Base-by-base conservation (phyloP, 1,140 invertebrate genomes). In the Neuroterus valhalla region DNA sequence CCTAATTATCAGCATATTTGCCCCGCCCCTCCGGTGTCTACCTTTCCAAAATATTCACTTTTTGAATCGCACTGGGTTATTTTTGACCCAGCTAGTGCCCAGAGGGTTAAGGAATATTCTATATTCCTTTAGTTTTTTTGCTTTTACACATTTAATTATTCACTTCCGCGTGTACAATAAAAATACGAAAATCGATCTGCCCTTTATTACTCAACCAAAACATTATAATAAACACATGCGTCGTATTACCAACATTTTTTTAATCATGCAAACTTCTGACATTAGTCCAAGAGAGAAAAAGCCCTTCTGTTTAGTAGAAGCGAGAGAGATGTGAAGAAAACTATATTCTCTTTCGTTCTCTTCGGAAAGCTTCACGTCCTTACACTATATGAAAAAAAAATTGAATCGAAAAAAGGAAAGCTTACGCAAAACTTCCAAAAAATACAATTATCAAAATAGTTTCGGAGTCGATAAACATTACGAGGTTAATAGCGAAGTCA, bases 151-250 rank as follows among this genome's bases (percentile, higher is more conserved):
- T 8, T 8, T 38, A 38, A 38, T 38, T 38, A 0, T 38, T 38
- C 10, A 38, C 31, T 38, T 8, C 31, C 31, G 5, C 31, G 31
- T 38, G 5, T 8, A 38, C 6, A 38, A 38, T 38, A 8, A 38
- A 38, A 38, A 38, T 8, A 1, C 31, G 1, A 38, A 38, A 38
- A 38, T 10, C 6, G 31, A 38, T 38, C 10, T 38, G 5, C 17
- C 1, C 17, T 48, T 48, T 48, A 43, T 17, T 50, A 43, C 66
- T 52, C 62, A 72, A 23, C 72, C 72, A 45, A 48, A 73, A 70
- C 38, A 68, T 62, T 55, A 17, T 42, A 42, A 46, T 21, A 21
- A 45, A 23, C 1, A 45, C n/a, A 42, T 71, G 44, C 17, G 44
- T 45, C 3, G n/a, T 52, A 21, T 15, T 52, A 46, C 68, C 26